Percentiles rank a stretch among this genome's conserved stretches.
These are phyloP conservation scores for Sakesphorus luctuosus DNA, from an alignment of 2,113 vertebrate genomes.

Conservation along the genomic window DNA sequence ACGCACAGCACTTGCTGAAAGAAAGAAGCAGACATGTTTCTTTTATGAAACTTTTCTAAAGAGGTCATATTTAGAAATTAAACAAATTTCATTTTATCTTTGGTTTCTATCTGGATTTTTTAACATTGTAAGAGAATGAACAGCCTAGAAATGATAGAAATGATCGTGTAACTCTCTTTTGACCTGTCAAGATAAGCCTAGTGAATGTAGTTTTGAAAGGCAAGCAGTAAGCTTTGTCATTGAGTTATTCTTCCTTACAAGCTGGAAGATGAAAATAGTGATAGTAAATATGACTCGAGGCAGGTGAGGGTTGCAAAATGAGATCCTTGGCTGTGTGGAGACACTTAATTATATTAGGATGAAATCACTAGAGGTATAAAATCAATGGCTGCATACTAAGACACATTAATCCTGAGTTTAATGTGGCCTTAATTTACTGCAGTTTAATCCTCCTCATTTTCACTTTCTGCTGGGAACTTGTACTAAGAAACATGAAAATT, in stretches of 20 bases:
- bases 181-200: background rate
- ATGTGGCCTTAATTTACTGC: background rate
- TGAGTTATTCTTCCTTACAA: background rate
- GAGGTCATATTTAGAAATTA: background rate
- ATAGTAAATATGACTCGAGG: background rate
- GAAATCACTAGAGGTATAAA: background rate
- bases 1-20: background rate
- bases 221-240: background rate
- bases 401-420: conserved; percentile 14
- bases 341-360: background rate
- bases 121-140: background rate
- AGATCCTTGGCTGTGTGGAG: background rate
- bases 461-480: conserved; percentile 4
- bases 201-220: background rate
- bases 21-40: background rate
- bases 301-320: background rate
- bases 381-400: conserved; percentile 6
- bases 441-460: conserved; percentile 33
- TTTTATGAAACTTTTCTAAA: background rate
- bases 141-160: background rate
- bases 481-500: background rate
- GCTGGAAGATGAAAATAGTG: background rate
- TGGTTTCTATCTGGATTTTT: background rate
- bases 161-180: background rate
- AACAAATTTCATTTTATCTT: background rate